A percentile compares a stretch with the other conserved stretches of the same genome.
Evolutionary conservation across 2,113 vertebrate species (phyloP).

Genomic region (Gorsachius goisagi): DNA sequence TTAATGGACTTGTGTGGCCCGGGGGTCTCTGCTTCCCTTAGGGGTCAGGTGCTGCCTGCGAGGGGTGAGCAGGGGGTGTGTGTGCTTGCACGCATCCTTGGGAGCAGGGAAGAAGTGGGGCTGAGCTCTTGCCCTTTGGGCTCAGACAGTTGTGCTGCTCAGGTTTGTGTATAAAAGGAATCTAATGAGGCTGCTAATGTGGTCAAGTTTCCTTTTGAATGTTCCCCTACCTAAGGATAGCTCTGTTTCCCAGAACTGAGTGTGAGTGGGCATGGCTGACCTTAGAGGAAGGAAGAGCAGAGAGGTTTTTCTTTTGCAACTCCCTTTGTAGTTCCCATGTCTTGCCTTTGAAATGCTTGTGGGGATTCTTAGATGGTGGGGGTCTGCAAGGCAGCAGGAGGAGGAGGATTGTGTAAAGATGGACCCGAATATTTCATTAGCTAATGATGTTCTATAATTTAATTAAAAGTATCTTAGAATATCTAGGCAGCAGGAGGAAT

Average conservation of each 20-base stretch:
- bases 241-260: neutral
- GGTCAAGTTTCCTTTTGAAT: neutral
- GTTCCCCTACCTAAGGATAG: neutral
- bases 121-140: neutral
- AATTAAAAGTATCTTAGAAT: neutral
- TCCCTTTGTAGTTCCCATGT: neutral
- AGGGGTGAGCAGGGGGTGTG: fast-evolving
- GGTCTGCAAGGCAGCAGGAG: neutral
- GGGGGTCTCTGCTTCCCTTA: neutral
- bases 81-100: fast-evolving
- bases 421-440: neutral
- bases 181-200: neutral
- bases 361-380: fast-evolving
- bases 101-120: neutral
- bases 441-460: slow-evolving; percentile 9
- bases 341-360: neutral
- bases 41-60: neutral
- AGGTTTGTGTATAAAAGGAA: neutral
- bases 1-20: neutral
- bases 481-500: neutral
- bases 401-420: neutral
- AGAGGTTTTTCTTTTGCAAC: neutral
- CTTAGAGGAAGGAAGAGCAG: neutral
- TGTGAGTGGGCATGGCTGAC: neutral
- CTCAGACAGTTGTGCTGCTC: neutral